Evolutionary conservation across 2,113 vertebrate genomes (phyloP).

Genomic region (Ovis aries): ARS-UI_Ramb_v3.0 NC_056054.1:254177501-254178000

Average conservation of each 20-base stretch:
- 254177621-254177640: not conserved
- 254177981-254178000: not conserved
- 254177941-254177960: not conserved
- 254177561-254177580: not conserved
- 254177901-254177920: not conserved
- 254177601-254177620: not conserved
- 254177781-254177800: not conserved
- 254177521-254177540: not conserved
- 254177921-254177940: not conserved
- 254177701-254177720: not conserved
- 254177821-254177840: not conserved
- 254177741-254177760: not conserved
- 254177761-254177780: not conserved
- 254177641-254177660: not conserved
- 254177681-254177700: not conserved
- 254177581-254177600: not conserved
- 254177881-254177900: not conserved
- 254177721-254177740: not conserved
- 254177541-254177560: not conserved
- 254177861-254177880: not conserved
- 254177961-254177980: not conserved
- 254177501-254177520: not conserved
- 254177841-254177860: rapidly evolving
- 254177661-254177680: not conserved
- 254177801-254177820: not conserved